A percentile compares a stretch with the other conserved stretches of the same genome.
phyloP scores from a whole-genome alignment of 2,797 vertebrate species.

The Amniataba percoides region DNA sequence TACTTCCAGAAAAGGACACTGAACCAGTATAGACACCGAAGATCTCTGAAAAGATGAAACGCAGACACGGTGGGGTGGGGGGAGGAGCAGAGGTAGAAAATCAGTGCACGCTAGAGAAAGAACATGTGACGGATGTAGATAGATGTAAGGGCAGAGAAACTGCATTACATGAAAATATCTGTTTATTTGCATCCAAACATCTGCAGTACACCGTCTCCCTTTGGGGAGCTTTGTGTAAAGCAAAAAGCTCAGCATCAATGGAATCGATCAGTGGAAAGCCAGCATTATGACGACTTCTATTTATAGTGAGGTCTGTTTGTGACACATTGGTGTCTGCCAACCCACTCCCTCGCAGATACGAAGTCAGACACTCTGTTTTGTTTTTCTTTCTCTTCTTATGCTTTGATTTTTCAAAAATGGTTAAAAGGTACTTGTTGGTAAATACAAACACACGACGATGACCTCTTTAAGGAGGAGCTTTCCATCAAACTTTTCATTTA shows the following conservation, averaged over 20 bases:
- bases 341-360: conserved; percentile 11
- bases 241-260: conserved; percentile 63
- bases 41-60: conserved; percentile 30
- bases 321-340: conserved; percentile 51
- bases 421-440: background rate
- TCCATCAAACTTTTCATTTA: conserved; percentile 8
- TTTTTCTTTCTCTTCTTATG: background rate
- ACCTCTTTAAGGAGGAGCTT: background rate
- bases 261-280: conserved; percentile 76
- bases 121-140: background rate
- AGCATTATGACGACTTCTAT: conserved; percentile 72
- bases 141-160: conserved; percentile 12
- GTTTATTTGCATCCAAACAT: conserved; percentile 44
- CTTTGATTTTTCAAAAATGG: conserved; percentile 17
- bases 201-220: conserved; percentile 26
- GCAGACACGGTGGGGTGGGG: conserved; percentile 16
- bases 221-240: conserved; percentile 39
- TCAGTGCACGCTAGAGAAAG: background rate
- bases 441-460: background rate
- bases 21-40: conserved; percentile 37
- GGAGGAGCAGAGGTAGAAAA: conserved; percentile 8
- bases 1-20: conserved; percentile 79
- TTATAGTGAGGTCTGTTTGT: conserved; percentile 69
- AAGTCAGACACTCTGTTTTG: conserved; percentile 7
- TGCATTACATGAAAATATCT: conserved; percentile 37